These are phyloP conservation scores for Eulemur coronatus DNA, from an alignment of 2,797 vertebrate species.

Conservation along the genomic window DNA sequence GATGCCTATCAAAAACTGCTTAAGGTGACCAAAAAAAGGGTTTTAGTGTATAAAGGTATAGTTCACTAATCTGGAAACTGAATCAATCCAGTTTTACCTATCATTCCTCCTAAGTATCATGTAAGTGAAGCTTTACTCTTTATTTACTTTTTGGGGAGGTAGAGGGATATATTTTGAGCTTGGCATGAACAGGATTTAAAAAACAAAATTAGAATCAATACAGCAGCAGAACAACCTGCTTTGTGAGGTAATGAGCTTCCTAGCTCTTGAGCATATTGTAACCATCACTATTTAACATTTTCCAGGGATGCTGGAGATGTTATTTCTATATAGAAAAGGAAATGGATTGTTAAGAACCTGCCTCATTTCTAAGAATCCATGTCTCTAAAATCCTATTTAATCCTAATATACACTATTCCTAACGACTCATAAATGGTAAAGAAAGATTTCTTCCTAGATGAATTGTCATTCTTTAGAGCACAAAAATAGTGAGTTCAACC, in stretches of 20 bases:
- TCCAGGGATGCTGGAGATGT: neutral
- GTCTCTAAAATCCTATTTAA: constrained; percentile 32
- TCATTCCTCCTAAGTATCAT: neutral
- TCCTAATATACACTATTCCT: constrained; percentile 37
- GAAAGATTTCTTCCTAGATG: constrained; percentile 18
- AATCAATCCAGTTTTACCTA: neutral
- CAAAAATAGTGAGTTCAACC: constrained; percentile 33
- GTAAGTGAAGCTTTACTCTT: neutral
- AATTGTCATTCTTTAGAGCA: constrained; percentile 31
- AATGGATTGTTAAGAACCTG: neutral
- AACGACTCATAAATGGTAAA: constrained; percentile 39
- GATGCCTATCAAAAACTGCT: neutral
- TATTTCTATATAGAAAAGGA: constrained; percentile 16
- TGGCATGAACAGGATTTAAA: neutral
- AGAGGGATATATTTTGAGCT: neutral
- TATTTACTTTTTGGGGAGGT: neutral
- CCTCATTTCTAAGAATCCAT: neutral
- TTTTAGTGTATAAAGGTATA: neutral
- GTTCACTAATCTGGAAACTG: neutral
- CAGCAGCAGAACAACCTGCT: neutral
- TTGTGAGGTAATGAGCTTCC: neutral
- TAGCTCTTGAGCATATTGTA: neutral
- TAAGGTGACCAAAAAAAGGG: neutral
- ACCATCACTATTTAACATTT: neutral
- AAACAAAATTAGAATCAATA: neutral